Percentiles rank a stretch among this genome's conserved stretches.
Conservation (phyloP, 2,113 vertebrate species). For the Gobio gobio region DNA sequence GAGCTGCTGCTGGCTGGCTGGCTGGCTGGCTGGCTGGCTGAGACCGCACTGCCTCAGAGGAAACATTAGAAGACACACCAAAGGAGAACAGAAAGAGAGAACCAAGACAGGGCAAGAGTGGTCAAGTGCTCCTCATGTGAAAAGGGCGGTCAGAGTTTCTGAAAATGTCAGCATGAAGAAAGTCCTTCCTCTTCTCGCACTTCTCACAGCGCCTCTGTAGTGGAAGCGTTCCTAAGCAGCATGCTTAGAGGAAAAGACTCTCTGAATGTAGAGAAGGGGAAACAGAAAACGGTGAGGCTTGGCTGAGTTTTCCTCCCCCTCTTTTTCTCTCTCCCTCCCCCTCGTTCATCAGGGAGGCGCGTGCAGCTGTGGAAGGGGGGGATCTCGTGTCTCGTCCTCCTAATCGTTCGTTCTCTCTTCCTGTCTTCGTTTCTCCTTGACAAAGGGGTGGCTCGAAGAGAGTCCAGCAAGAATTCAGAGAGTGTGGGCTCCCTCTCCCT, state of each 20-base stretch:
- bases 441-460: conserved; percentile 48
- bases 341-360: conserved; percentile 37
- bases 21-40: conserved; percentile 39
- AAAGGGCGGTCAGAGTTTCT: conserved; percentile 31
- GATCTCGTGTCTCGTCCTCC: conserved; percentile 32
- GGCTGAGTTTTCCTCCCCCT: conserved; percentile 40
- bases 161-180: conserved; percentile 17
- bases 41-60: conserved; percentile 46
- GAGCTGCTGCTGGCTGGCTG: conserved; percentile 28
- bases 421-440: conserved; percentile 45
- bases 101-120: conserved; percentile 28
- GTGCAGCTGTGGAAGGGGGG: conserved; percentile 40
- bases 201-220: conserved; percentile 14
- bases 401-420: conserved; percentile 47
- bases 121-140: conserved; percentile 26
- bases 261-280: conserved; percentile 46
- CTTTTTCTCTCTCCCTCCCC: conserved; percentile 44
- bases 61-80: conserved; percentile 50
- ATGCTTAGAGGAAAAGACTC: conserved; percentile 42
- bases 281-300: conserved; percentile 44
- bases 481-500: conserved; percentile 13
- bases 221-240: conserved; percentile 4
- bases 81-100: conserved; percentile 25
- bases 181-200: conserved; percentile 21
- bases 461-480: conserved; percentile 48